Evolutionary conservation across 2,888 invertebrate species (phyloP).

Genomic region (Cantharis nigra): DNA sequence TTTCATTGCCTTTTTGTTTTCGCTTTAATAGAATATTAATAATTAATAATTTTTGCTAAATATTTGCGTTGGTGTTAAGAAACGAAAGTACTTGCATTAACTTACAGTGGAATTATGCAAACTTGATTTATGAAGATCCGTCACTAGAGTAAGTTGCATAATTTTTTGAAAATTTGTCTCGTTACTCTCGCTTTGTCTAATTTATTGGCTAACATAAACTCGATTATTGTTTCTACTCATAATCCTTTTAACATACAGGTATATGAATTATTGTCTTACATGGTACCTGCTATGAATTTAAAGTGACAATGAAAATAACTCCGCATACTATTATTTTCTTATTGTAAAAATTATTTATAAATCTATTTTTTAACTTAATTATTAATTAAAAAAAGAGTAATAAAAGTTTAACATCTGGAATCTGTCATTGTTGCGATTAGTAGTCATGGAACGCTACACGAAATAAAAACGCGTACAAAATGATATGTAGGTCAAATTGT

Average conservation of each 20-base stretch:
- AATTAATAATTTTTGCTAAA: neutral
- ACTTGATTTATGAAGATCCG: constrained; percentile 12
- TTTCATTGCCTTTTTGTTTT: neutral
- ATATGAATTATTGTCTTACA: neutral
- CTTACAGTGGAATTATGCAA: neutral
- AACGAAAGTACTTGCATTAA: constrained; percentile 10
- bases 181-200: neutral
- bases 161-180: neutral
- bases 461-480: too few species aligned
- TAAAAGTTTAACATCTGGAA: too few species aligned
- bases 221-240: neutral
- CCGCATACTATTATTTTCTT: neutral
- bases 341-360: too few species aligned
- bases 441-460: too few species aligned
- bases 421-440: too few species aligned
- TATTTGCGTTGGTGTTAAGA: constrained; percentile 4
- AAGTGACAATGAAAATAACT: neutral
- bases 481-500: too few species aligned
- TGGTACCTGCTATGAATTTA: neutral
- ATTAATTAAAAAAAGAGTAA: too few species aligned
- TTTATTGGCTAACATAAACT: neutral
- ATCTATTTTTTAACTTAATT: too few species aligned
- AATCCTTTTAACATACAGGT: neutral
- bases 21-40: neutral
- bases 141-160: neutral